phyloP scores from a whole-genome alignment of 64 coral and sea anemone species.

The Actinia equina region DNA sequence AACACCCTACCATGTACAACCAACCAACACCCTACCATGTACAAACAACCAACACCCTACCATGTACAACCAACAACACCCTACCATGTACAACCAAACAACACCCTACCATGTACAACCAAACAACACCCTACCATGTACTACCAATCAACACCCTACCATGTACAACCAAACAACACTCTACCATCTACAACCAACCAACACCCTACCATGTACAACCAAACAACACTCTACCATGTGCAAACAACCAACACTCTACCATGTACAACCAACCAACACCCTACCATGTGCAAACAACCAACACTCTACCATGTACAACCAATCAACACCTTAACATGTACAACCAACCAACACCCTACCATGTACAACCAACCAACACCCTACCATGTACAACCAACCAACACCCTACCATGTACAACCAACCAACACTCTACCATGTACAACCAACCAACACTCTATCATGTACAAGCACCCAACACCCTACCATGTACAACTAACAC shows the following conservation, averaged over 20 bases:
- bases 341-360: conserved; percentile 3
- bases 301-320: background rate
- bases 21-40: conserved; percentile 1
- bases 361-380: conserved; percentile 8
- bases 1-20: conserved; percentile 4
- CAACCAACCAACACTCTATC: conserved; percentile 1
- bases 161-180: background rate
- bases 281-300: too few species aligned
- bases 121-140: conserved; percentile 2
- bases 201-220: background rate
- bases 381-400: conserved; percentile 1
- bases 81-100: background rate
- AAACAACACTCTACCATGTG: background rate
- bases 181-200: background rate
- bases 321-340: background rate
- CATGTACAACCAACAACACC: conserved; percentile 5
- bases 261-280: background rate
- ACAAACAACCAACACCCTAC: background rate
- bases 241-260: background rate
- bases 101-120: background rate
- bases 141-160: background rate
- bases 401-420: conserved; percentile 4
- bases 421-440: background rate
- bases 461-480: background rate
- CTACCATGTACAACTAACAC: background rate